Evolutionary conservation across 2,797 vertebrate genomes (phyloP), one percentile per base, ranked within the genome.

Genomic region (Myripristis murdjan): DNA sequence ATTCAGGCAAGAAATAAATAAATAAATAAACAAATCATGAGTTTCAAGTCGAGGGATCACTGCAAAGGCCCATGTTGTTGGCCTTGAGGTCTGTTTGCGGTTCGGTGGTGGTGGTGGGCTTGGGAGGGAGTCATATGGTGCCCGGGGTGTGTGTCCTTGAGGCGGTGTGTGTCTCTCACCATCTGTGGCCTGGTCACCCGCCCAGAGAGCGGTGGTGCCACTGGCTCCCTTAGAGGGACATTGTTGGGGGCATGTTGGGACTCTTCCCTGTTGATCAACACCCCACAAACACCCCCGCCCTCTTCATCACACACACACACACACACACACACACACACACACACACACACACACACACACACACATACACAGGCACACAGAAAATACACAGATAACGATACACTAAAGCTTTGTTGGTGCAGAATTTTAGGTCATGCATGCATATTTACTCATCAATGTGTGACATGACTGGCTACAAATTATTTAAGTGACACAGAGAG

Each of bases 131-230:
- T 84, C 90, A 87, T 83, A 86, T 82, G 84, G 83, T 63, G 89
- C 80, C 73, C 51, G 23, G 16, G 54, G 70, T 80, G 59, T 80
- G 73, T 89, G 77, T 85, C 82, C 82, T 85, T 88, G 56, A 86
- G 87, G 87, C 84, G 48, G 56, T 79, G 39, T 64, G 28, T 69
- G 62, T 61, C 28, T 44, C 10, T 64, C 69, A 63, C 91, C 91
- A 93, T 93, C 91, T 92, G 90, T 87, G 81, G 84, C 83, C 83
- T 89, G 89, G 87, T 90, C 89, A 85, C 72, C 56, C 4, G 46
- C 80, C 87, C 85, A 89, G 64, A 70, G 49, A 79, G 70, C 83
- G n/a, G n/a, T 77, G 48, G 70, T 81, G 86, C 87, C 82, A 88
- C 43, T 35, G 58, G 79, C 87, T 85, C 70, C 82, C 84, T 90